Percentiles rank a stretch among this genome's conserved stretches.
phyloP scores from a whole-genome alignment of 2,113 vertebrate species.

The Hyla sarda region DNA sequence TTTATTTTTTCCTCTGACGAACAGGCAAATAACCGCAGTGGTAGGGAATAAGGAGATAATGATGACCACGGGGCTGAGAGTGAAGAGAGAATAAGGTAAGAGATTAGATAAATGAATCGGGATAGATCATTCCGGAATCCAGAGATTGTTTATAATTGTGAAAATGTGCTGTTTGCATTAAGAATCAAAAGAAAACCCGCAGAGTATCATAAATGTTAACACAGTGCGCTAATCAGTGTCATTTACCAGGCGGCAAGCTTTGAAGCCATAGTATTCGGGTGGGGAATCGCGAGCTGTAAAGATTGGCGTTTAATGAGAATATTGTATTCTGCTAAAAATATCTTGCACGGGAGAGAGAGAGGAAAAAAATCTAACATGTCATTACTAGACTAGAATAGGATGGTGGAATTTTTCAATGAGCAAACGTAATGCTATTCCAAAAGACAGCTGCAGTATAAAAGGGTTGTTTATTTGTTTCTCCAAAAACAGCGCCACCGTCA shows the following conservation, averaged over 20 bases:
- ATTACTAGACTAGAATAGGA: conserved; percentile 22
- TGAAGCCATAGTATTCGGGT: conserved; percentile 41
- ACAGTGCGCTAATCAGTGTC: conserved; percentile 58
- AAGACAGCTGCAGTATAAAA: conserved; percentile 12
- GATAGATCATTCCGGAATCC: conserved; percentile 45
- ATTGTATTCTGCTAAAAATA: conserved; percentile 59
- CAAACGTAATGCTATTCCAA: neutral
- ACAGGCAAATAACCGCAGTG: neutral
- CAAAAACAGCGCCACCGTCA: neutral
- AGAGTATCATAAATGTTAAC: conserved; percentile 60
- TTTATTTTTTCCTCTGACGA: neutral
- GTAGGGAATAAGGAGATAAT: conserved; percentile 5
- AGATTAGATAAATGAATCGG: conserved; percentile 37
- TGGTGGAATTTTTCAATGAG: conserved; percentile 10
- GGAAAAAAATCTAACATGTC: neutral
- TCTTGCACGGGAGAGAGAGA: conserved; percentile 36
- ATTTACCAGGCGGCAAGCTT: conserved; percentile 46
- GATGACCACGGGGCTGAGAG: conserved; percentile 10
- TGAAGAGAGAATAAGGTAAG: neutral
- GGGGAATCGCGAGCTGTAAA: conserved; percentile 54
- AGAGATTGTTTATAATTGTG: conserved; percentile 36
- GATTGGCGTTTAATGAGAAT: conserved; percentile 44
- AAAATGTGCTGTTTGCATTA: conserved; percentile 57
- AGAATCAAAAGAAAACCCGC: conserved; percentile 34
- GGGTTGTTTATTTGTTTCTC: neutral